Evolutionary conservation across 1,140 invertebrate species (phyloP), one percentile per base, ranked within the genome.

Genomic region (Tetramorium simillimum): DNA sequence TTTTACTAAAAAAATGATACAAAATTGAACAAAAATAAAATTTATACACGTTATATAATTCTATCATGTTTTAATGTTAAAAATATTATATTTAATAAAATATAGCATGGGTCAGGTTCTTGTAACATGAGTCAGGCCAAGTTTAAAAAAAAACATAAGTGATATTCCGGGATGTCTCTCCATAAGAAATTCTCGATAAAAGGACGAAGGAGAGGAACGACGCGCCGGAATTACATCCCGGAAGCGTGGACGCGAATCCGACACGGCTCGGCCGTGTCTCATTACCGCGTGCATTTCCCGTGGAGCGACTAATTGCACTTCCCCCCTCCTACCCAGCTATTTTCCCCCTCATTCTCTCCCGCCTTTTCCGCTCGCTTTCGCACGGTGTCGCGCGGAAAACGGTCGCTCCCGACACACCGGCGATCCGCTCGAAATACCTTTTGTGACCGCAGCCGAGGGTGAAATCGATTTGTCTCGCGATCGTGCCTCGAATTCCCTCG

Each of bases 201-300:
- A 69, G 51, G 21, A 85, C 76, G 40, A 84, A 18, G 67, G 82
- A 70, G 53, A 56, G 85, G 46, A 60, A 58, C 53, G 75, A 37
- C 18, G 16, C 51, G 24, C 4, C 53, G 72, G 37, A 60, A 56
- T 62, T 80, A 84, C 72, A 84, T 90, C 69, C 89, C 90, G 91
- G 90, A 92, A 92, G 88, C 70, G 88, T 60, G 84, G 63, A 67
- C 86, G 86, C 67, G 85, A 80, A 85, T 85, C 73, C 86, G 21
- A 33, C 65, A 24, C 62, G 63, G 60, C 28, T 80, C 43, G 69
- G 87, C 89, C 87, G 87, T 88, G 86, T 87, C 90, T 92, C 90
- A 90, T 93, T 92, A 92, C 88, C 86, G 65, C 86, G 86, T 86
- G 90, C 91, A 87, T 93, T 92, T 92, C 92, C 89, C 92, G 90